Base-by-base conservation (phyloP, 2,888 invertebrate species). In the Lutraria lutraria region DNA sequence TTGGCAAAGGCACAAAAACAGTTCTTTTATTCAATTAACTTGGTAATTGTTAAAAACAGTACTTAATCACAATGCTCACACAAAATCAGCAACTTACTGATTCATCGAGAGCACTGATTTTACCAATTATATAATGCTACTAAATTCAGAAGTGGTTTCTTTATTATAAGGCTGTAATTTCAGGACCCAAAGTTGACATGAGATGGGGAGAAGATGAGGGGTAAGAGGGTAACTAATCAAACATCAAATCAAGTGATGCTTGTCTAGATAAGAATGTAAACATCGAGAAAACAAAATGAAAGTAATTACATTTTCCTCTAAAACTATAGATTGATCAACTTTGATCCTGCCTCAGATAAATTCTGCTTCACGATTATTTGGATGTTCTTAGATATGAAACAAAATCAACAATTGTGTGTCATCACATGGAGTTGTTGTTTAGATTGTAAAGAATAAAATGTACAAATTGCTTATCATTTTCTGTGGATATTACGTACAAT, bases 241-340 rank as follows among this genome's bases (percentile, higher is more conserved):
- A 68, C 13, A 68, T 68, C 63, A 68, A 68, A 25, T 25, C 63
- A 68, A 68, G 63, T 25, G 43, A 43, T 43, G 43, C 6, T 68
- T 68, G 63, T 68, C 63, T 68, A 68, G 63, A 68, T 68, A 68
- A 68, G 63, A 68, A 43, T 25, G 63, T 25, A 68, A 25, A 68
- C 25, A 12, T 68, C 25, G 63, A 13, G 63, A 25, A 25, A 68
- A 68, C 25, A 25, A 68, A 43, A 68, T 68, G 10, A 68, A 68
- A 68, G 63, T 68, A 68, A 68, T 68, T 68, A 68, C 63, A 68
- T 68, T 68, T 68, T 25, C 63, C 25, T 25, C 25, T 25, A 68
- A 25, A 68, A 25, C 12, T 21, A 68, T 68, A 68, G 25, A 68
- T 68, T 3, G 63, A 25, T 68, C 63, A 25, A n/a, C 63, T 68